Evolutionary conservation across 2,888 invertebrate species (phyloP).

Genomic region (Ariolimax columbianus): DNA sequence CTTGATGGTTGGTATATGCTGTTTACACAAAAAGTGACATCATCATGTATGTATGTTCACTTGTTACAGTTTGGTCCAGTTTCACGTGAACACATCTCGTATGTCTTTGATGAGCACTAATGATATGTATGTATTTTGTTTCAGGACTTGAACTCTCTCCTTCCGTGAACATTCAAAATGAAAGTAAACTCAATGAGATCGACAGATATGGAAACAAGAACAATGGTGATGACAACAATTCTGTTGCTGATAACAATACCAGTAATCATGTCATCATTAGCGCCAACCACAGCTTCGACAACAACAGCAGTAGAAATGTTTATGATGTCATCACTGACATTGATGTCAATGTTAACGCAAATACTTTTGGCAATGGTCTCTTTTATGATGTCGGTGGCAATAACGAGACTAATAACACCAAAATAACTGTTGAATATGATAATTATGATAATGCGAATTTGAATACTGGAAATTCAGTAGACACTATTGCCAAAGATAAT

Average conservation of each 20-base stretch:
- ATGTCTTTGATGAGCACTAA: neutral
- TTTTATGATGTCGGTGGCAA: neutral
- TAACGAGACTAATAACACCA: neutral
- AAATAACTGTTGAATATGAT: neutral
- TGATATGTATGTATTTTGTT: neutral
- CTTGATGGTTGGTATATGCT: too few relatives aligned
- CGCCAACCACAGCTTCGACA: neutral
- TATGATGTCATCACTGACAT: neutral
- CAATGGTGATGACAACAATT: constrained; percentile 12
- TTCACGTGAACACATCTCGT: too few relatives aligned
- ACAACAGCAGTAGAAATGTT: neutral
- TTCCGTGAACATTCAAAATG: neutral
- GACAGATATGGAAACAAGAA: neutral
- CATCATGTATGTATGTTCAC: too few relatives aligned
- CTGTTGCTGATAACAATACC: neutral
- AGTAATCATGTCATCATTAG: too few relatives aligned
- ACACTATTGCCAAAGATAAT: neutral
- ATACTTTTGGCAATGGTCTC: neutral
- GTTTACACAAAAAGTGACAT: too few relatives aligned
- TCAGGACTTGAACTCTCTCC: neutral
- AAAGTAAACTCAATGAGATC: neutral
- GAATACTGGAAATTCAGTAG: neutral
- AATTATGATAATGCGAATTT: neutral
- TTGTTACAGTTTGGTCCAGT: too few relatives aligned
- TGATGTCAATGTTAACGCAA: neutral